Evolutionary conservation across 1,140 invertebrate species (phyloP).

Genomic region (Hyles vespertilio): DNA sequence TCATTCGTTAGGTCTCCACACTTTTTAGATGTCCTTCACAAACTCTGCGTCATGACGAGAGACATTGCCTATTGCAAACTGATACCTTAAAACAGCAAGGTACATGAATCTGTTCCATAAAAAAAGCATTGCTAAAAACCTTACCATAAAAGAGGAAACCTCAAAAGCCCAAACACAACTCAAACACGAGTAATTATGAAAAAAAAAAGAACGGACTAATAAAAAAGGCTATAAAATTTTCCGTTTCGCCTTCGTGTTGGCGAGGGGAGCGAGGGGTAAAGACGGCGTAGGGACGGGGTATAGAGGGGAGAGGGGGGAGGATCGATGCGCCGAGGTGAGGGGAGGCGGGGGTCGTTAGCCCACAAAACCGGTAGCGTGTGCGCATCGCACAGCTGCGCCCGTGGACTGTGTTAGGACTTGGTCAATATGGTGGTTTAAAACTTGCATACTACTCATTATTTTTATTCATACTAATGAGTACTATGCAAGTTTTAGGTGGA

Average conservation of each 20-base stretch:
- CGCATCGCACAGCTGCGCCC: slow-evolving; percentile 58
- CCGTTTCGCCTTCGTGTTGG: slow-evolving; percentile 31
- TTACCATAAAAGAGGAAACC: too few relatives aligned
- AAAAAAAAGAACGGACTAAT: slow-evolving; percentile 19
- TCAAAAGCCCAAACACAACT: too few relatives aligned
- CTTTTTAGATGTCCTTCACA: too few relatives aligned
- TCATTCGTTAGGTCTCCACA: too few relatives aligned
- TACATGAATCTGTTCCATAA: too few relatives aligned
- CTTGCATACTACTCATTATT: too few relatives aligned
- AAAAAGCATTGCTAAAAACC: too few relatives aligned
- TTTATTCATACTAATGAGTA: too few relatives aligned
- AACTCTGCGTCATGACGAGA: too few relatives aligned
- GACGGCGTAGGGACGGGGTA: slow-evolving; percentile 13
- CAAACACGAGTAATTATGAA: slow-evolving; percentile 1
- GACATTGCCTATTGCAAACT: too few relatives aligned
- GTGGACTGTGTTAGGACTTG: slow-evolving; percentile 27
- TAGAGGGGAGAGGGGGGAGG: neutral
- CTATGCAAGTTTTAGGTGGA: too few relatives aligned
- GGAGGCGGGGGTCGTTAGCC: slow-evolving; percentile 36
- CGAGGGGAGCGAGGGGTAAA: neutral
- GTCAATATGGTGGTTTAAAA: slow-evolving; percentile 16
- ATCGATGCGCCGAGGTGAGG: slow-evolving; percentile 15
- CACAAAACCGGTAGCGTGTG: slow-evolving; percentile 62
- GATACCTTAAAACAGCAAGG: too few relatives aligned
- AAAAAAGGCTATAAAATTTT: slow-evolving; percentile 42